phyloP scores from a whole-genome alignment of 1,140 invertebrate genomes.

The Pogonomyrmex californicus region DNA sequence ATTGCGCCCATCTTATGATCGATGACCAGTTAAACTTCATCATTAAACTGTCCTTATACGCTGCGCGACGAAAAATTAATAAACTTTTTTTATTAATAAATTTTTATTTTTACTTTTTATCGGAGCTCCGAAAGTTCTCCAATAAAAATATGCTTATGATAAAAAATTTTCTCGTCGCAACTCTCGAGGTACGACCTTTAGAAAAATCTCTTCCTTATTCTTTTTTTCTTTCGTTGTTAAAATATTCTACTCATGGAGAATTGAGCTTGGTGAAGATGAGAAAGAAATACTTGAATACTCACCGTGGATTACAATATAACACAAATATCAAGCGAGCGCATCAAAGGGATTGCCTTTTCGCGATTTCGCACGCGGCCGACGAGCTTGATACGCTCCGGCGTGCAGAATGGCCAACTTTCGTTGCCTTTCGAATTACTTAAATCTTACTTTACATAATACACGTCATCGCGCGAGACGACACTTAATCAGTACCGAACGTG shows the following conservation, averaged over 20 bases:
- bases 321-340: neutral
- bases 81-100: neutral
- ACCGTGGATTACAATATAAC: neutral
- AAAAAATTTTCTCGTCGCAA: neutral
- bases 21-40: neutral
- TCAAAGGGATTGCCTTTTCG: neutral
- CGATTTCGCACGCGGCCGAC: conserved; percentile 36
- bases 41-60: neutral
- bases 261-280: neutral
- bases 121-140: neutral
- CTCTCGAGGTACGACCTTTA: neutral
- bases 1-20: neutral
- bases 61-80: neutral
- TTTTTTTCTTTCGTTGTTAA: neutral
- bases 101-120: neutral
- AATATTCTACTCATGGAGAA: neutral
- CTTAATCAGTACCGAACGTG: conserved; percentile 30
- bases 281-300: neutral
- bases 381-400: conserved; percentile 50
- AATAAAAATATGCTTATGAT: neutral
- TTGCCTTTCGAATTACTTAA: conserved; percentile 65
- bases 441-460: conserved; percentile 70
- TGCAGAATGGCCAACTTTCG: conserved; percentile 70
- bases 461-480: conserved; percentile 46
- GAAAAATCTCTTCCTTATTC: neutral